Base-by-base conservation (phyloP, 92 coral and sea anemone species). In the Pocillopora meandrina region DNA sequence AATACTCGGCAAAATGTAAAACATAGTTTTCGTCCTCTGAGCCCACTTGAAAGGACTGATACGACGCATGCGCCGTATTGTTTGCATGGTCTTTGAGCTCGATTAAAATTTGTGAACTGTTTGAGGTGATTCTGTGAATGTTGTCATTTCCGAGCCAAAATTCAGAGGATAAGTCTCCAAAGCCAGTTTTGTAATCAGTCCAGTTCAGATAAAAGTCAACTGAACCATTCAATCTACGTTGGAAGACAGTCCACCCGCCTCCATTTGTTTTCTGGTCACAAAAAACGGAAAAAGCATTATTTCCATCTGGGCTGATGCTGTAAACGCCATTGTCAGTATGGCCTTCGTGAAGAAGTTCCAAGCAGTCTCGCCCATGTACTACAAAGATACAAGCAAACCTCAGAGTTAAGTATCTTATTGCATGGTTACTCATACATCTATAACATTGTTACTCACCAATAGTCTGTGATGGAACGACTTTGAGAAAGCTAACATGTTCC, bases 251-350 rank as follows among this genome's bases (percentile, higher is more conserved):
- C 92, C 92, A 91, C 16, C 94, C 94, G n/a, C 94, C 94, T 61
- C 94, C 94, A 84, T 91, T 87, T 7, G 92, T 85, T 35, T 74
- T 62, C 87, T 89, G 92, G 85, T 91, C 94, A 76, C 94, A 91
- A 47, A 80, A 91, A 59, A 70, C 87, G 14, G 20, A 14, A 61
- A 84, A 56, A 20, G 16, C 76, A 34, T 65, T 87, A 1, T 42
- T 33, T 14, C 73, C 85, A 60, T 85, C 87, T 52, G 92, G 94
- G 17, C 67, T 70, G 65, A 91, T 81, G 23, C 63, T 17, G 49
- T 91, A 91, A 21, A 85, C 47, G 5, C 89, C 93, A 60, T 68
- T 74, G 2, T n/a, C 20, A 20, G 65, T 81, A 80, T 87, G 56
- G 2, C 95, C 95, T 72, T 73, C 68, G 74, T 84, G 86, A n/a